A percentile compares a stretch with the other conserved stretches of the same genome.
phyloP scores from a whole-genome alignment of 2,797 vertebrate species.

The Nannoperca obscura region DNA sequence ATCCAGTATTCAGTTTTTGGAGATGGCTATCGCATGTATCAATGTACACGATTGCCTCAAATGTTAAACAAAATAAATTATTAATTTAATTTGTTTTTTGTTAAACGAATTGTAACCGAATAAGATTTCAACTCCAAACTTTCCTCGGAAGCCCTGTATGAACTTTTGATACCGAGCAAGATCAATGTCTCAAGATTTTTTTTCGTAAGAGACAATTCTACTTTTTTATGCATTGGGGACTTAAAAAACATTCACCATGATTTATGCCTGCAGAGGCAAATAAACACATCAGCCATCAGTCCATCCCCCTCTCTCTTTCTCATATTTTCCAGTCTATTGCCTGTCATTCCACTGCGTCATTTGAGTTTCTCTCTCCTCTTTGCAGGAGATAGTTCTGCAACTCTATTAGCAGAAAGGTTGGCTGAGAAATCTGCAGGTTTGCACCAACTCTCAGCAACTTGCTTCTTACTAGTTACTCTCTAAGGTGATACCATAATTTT shows the following conservation, averaged over 20 bases:
- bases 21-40: neutral
- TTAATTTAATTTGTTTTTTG: no score
- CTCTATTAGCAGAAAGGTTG: slow-evolving; percentile 50
- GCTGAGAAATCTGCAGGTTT: slow-evolving; percentile 35
- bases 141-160: slow-evolving; percentile 1
- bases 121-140: neutral
- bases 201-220: slow-evolving; percentile 38
- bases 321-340: slow-evolving; percentile 66
- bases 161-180: slow-evolving; percentile 22
- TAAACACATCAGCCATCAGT: slow-evolving; percentile 68
- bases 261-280: slow-evolving; percentile 44
- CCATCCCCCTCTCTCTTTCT: slow-evolving; percentile 32
- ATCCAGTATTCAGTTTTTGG: neutral
- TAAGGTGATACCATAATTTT: slow-evolving; percentile 11
- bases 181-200: slow-evolving; percentile 13
- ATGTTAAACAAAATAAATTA: neutral
- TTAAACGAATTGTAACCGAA: neutral
- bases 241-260: slow-evolving; percentile 55
- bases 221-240: slow-evolving; percentile 49
- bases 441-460: slow-evolving; percentile 17
- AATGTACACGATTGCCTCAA: neutral
- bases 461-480: slow-evolving; percentile 15
- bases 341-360: slow-evolving; percentile 59
- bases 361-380: slow-evolving; percentile 46
- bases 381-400: slow-evolving; percentile 37